phyloP scores from a whole-genome alignment of 2,797 vertebrate genomes.

The Smutsia temminckii region DNA sequence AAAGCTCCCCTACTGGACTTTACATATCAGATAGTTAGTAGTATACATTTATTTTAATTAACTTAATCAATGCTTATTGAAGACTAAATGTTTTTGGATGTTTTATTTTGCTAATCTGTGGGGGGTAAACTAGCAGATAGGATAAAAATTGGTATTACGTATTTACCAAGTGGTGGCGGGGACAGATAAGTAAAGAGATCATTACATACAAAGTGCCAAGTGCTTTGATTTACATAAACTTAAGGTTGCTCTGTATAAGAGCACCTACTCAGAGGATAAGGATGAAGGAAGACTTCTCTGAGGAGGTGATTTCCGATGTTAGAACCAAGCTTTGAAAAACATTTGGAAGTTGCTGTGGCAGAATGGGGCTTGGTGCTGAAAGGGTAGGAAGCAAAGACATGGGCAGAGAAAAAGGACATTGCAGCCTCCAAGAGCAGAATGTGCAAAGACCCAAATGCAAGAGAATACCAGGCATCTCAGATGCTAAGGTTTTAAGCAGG shows the following conservation, averaged over 20 bases:
- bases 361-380: not conserved
- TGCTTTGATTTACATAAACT: not conserved
- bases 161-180: not conserved
- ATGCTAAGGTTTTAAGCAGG: not conserved
- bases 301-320: not conserved
- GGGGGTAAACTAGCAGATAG: not conserved
- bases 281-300: not conserved
- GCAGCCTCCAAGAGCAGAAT: no score
- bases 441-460: not conserved
- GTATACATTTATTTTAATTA: not conserved
- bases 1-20: not conserved
- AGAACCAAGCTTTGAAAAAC: not conserved
- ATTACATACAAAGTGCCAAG: not conserved
- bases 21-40: not conserved
- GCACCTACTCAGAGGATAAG: not conserved
- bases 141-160: not conserved
- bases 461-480: not conserved
- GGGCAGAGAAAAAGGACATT: not conserved
- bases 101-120: not conserved
- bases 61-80: not conserved
- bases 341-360: not conserved
- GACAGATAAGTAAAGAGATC: not conserved
- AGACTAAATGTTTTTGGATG: not conserved
- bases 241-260: not conserved
- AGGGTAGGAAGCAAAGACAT: not conserved